phyloP scores from a whole-genome alignment of 2,113 vertebrate genomes.

The Hemiprocne comata region DNA sequence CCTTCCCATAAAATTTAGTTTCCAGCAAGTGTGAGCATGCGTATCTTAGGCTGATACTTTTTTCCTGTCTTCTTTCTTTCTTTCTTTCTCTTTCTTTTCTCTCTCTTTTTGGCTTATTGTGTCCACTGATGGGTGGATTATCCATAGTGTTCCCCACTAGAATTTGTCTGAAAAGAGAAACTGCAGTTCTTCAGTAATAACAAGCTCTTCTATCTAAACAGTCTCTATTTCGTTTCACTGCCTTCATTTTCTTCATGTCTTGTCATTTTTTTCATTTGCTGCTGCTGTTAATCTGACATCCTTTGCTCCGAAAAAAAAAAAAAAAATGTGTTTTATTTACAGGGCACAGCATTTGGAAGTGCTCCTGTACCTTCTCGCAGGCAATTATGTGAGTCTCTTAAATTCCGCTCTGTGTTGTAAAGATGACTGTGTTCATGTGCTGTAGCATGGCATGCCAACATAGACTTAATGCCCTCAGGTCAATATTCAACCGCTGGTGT shows the following conservation, averaged over 20 bases:
- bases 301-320: slow-evolving; percentile 76
- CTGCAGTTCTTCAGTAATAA: slow-evolving; percentile 20
- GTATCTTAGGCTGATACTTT: slow-evolving; percentile 38
- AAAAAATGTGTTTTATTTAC: slow-evolving; percentile 84
- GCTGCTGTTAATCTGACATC: slow-evolving; percentile 72
- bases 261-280: slow-evolving; percentile 64
- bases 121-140: slow-evolving; percentile 2
- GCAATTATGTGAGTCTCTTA: slow-evolving; percentile 84
- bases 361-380: slow-evolving; percentile 84
- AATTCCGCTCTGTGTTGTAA: slow-evolving; percentile 81
- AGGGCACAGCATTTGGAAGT: slow-evolving; percentile 83
- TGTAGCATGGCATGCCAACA: slow-evolving; percentile 83
- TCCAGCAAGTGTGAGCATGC: slow-evolving; percentile 45
- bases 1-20: slow-evolving; percentile 50
- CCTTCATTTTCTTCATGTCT: slow-evolving; percentile 55
- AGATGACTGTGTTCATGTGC: slow-evolving; percentile 80
- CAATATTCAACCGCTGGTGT: slow-evolving; percentile 77
- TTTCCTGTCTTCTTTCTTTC: not conserved
- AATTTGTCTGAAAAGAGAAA: slow-evolving; percentile 53
- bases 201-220: slow-evolving; percentile 33
- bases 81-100: not conserved
- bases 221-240: not conserved
- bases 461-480: slow-evolving; percentile 70
- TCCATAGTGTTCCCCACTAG: not conserved
- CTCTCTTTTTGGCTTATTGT: slow-evolving; percentile 4